phyloP scores from a whole-genome alignment of 1,140 invertebrate species.

The Drosophila repleta region DNA sequence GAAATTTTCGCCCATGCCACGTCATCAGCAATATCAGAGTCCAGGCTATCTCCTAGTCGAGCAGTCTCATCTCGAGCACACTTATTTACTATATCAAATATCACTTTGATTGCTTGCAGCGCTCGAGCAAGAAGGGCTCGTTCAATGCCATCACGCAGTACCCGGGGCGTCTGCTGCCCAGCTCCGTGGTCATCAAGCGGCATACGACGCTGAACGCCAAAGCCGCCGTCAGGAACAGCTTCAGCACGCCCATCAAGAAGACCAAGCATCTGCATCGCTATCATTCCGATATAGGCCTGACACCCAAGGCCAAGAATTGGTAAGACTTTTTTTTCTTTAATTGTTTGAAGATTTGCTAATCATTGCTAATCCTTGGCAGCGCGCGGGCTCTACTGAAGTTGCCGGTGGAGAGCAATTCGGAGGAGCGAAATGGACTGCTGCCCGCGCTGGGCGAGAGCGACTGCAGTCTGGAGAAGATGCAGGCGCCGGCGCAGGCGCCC shows the following conservation, averaged over 20 bases:
- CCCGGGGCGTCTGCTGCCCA: conserved; percentile 8
- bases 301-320: conserved; percentile 28
- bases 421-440: background rate
- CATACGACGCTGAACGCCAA: background rate
- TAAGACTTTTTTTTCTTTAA: background rate
- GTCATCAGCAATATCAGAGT: too few relatives aligned
- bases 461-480: background rate
- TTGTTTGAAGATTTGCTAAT: background rate
- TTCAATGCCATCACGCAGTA: conserved; percentile 39
- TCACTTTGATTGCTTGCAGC: conserved; percentile 35
- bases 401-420: too few relatives aligned
- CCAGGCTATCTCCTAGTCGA: too few relatives aligned
- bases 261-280: conserved; percentile 17
- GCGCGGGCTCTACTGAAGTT: background rate
- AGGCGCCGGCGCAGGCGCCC: too few relatives aligned
- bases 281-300: conserved; percentile 42
- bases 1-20: too few relatives aligned
- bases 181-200: conserved; percentile 31
- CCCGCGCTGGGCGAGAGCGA: background rate
- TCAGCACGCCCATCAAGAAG: conserved; percentile 28
- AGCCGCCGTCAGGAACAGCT: conserved; percentile 24
- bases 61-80: too few relatives aligned
- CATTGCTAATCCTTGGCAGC: background rate
- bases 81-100: background rate
- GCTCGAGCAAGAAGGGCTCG: conserved; percentile 38